These are phyloP conservation scores for Thalassarche chlororhynchos DNA, from an alignment of 2,113 vertebrate species.

Conservation along the genomic window DNA sequence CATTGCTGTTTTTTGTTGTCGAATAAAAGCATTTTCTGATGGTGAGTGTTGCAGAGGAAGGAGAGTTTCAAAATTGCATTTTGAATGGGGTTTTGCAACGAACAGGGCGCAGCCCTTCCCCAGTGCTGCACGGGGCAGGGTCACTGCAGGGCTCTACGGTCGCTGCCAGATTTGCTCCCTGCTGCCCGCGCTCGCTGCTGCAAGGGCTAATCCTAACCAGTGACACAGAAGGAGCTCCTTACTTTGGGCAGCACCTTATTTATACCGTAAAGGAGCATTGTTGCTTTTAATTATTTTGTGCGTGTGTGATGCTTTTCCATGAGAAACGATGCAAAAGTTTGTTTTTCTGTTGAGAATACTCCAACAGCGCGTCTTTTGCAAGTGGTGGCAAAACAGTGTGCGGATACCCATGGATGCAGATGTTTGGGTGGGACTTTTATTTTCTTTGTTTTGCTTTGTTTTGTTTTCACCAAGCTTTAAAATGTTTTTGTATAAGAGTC, in stretches of 20 bases:
- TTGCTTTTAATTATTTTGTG: not conserved
- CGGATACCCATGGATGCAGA: accelerated
- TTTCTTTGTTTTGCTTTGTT: too few species aligned
- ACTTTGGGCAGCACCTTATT: not conserved
- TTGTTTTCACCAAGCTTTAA: not conserved
- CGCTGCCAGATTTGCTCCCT: too few species aligned
- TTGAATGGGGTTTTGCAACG: too few species aligned
- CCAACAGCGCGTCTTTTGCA: accelerated
- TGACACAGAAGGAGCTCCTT: too few species aligned
- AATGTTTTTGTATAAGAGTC: accelerated
- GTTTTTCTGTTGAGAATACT: not conserved
- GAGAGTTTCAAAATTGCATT: too few species aligned
- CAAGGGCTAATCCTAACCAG: too few species aligned
- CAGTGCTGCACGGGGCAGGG: not conserved
- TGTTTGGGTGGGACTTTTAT: not conserved
- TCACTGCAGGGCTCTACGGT: not conserved
- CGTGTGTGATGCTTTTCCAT: not conserved
- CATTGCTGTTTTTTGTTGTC: not conserved
- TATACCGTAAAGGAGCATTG: too few species aligned
- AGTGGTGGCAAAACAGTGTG: accelerated
- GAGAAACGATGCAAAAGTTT: too few species aligned
- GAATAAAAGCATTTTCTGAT: not conserved
- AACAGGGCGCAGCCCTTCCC: accelerated
- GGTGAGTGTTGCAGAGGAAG: not conserved
- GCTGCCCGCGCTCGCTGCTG: not conserved